Conservation (phyloP, 2,888 invertebrate species). For the Carterocephalus palaemon region DNA sequence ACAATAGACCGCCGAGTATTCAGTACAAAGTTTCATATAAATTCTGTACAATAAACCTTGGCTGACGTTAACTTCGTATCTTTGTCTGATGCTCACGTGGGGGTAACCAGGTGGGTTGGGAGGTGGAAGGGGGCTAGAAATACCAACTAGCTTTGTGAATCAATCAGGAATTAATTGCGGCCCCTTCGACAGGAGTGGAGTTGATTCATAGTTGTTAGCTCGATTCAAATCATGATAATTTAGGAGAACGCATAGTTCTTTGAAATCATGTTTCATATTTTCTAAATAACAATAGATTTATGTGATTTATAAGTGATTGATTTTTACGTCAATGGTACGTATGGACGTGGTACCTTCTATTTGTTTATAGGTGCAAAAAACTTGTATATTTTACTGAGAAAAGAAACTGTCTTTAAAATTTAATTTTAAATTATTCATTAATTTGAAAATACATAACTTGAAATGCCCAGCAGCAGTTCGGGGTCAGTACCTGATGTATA, state of each 20-base stretch:
- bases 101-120: constrained; percentile 42
- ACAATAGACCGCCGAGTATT: constrained; percentile 38
- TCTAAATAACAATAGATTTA: no score
- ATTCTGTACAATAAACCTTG: constrained; percentile 71
- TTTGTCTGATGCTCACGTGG: constrained; percentile 67
- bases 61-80: constrained; percentile 72
- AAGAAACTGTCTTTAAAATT: no score
- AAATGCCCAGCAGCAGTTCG: no score
- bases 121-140: constrained; percentile 40
- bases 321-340: not conserved
- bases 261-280: not conserved
- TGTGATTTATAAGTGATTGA: no score
- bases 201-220: constrained; percentile 41
- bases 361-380: no score
- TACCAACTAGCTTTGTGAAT: constrained; percentile 70
- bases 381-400: no score
- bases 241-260: constrained; percentile 15
- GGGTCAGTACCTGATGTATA: no score
- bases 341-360: no score
- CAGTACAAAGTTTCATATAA: constrained; percentile 67
- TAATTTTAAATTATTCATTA: no score
- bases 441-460: no score
- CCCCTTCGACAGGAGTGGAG: constrained; percentile 51
- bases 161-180: constrained; percentile 72
- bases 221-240: constrained; percentile 12